Evolutionary conservation across 2,797 vertebrate species (phyloP).

Genomic region (Danio jaintianensis): DNA sequence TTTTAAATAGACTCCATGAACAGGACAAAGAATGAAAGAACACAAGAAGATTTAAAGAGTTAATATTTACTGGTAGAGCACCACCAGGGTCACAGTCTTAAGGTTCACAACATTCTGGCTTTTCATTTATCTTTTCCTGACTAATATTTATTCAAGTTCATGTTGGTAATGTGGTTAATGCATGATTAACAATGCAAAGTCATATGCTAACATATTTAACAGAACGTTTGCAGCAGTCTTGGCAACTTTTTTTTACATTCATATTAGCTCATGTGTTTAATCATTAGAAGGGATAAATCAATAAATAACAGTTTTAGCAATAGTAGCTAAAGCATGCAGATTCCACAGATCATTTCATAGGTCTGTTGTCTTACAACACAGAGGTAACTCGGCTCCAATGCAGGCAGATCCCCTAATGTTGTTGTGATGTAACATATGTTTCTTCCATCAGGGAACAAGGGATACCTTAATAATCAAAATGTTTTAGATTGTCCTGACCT

Average conservation of each 20-base stretch:
- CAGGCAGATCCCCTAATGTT: too few relatives aligned
- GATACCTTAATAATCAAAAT: too few relatives aligned
- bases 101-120: neutral
- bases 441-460: too few relatives aligned
- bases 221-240: neutral
- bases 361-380: too few relatives aligned
- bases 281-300: neutral
- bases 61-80: constrained; percentile 70
- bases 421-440: too few relatives aligned
- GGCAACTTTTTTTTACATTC: neutral
- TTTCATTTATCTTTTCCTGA: constrained; percentile 36
- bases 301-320: too few relatives aligned
- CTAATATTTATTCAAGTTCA: neutral
- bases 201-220: too few relatives aligned
- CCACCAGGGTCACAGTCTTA: neutral
- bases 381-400: too few relatives aligned
- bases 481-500: too few relatives aligned
- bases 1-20: constrained; percentile 43
- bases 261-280: neutral
- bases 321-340: too few relatives aligned
- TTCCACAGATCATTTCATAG: too few relatives aligned
- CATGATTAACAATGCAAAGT: neutral
- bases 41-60: constrained; percentile 53
- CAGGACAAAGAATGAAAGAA: constrained; percentile 58
- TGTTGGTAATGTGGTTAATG: neutral